Base-by-base conservation (phyloP, 1,140 invertebrate species). In the Mamestra configurata region DNA sequence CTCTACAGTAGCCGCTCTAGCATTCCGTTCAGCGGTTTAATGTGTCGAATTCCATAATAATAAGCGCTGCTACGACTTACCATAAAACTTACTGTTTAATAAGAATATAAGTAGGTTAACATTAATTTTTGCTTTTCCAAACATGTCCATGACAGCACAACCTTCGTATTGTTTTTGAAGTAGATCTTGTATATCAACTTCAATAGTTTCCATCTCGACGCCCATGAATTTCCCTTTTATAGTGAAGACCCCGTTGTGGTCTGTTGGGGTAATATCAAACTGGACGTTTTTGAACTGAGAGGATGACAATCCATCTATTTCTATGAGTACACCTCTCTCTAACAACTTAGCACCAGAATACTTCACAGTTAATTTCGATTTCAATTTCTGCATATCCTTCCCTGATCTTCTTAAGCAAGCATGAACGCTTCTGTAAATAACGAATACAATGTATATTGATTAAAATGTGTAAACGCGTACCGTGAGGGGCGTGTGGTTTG, bases 211-310 rank as follows among this genome's bases (percentile, higher is more conserved):
- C 96, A 98, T 96, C 85, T 96, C 96, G 1, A 98, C 96, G 0
- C 97, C 97, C 97, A 98, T 97, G 84, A 98, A 98, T 85, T 97
- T 98, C 13, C 97, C 97, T 82, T 96, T 96, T 0, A 98, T 96
- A 6, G 96, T 96, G 90, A 98, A 98, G 1, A 97, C 91, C 11
- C 97, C 97, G 78, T 96, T 96, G 31, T 95, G 95, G 49, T 97
- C 96, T 0, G 97, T 96, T 1, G 97, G 96, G 15, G 95, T 95
- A 70, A 98, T 98, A 89, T 98, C 97, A 92, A 98, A 98, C 79
- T 96, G 95, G 0, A 98, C 96, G 88, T 98, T 98, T 90, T 98
- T 98, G 85, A 97, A 97, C 83, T 97, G 97, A 1, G 95, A 95
- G 0, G 91, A 88, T 0, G 96, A 95, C 1, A 98, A 91, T 18